Base-by-base conservation (phyloP, 1,140 invertebrate species). In the Acromyrmex charruanus region DNA sequence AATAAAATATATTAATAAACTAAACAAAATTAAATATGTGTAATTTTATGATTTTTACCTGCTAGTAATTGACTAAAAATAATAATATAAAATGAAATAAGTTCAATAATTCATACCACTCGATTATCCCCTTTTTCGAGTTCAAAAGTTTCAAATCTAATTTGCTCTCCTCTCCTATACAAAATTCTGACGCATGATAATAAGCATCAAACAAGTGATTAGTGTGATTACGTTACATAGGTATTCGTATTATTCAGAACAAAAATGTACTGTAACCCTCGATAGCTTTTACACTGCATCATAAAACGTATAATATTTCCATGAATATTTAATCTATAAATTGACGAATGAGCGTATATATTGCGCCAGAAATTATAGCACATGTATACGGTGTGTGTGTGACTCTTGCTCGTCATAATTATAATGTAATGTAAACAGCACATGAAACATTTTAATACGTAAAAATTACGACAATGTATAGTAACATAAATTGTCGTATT, bases 261-360 rank as follows among this genome's bases (percentile, higher is more conserved):
- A 49, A 28, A 61, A 58, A 49, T 49, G 39, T 3, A 31, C 28
- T 18, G 35, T 18, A n/a, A 39, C 25, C 21, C 31, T 68, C 31
- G 3, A 53, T 16, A 69, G 51, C 31, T 81, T n/a, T 79, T 21
- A 3, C 63, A 25, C 39, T 39, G 28, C 14, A 25, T 80, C 7
- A 21, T 80, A 25, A 51, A 68, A 35, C 2, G n/a, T 69, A 39
- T 68, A 69, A 69, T 21, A 55, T 84, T 75, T 84, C 12, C 68
- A 35, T 51, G 39, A 75, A 84, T 74, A 75, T 61, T 39, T 61
- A 31, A 61, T 49, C 2, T 14, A 12, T 51, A 51, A 84, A 75
- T 75, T 25, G 25, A 16, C 39, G 14, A 75, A 61, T 51, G 51
- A 82, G 25, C n/a, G n/a, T 55, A 21, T 66, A 35, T 21, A 18